Base-by-base conservation (phyloP, 1,140 invertebrate genomes). In the Notospermus geniculatus region DNA sequence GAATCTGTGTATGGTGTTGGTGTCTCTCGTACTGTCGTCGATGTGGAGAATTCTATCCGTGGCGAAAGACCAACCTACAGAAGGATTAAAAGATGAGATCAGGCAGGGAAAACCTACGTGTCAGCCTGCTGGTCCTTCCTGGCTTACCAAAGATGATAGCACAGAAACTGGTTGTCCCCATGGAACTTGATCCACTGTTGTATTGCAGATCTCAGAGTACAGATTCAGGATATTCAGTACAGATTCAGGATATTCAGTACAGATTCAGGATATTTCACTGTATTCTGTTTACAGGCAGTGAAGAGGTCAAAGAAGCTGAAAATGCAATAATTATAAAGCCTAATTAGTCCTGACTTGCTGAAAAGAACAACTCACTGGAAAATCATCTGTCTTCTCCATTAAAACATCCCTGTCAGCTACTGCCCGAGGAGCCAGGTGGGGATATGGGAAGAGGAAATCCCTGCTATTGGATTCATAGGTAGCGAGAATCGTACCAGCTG, bases 401-500 rank as follows among this genome's bases (percentile, higher is more conserved):
- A 80, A 69, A n/a, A 75, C 62, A 58, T 77, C 76, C 56, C 75
- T 65, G 1, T 69, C 69, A 29, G 65, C 53, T 9, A 74, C 70
- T n/a, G 68, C 69, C 19, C 62, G 63, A 41, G 77, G 74, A 36
- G 68, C 65, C 9, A 74, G 66, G 1, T 70, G 62, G 9, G 75
- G 71, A 41, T 71, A 76, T 19, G 78, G 78, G 59, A 72, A 80
- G 1, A 80, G 69, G 67, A 80, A 80, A 53, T 80, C 77, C 43
- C 73, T 62, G 17, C 70, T 72, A 63, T 75, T 77, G 39, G 59
- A 68, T 23, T 73, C 72, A 63, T 68, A 79, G 11, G 73, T 73
- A 19, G 75, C 78, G 11, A 80, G 22, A 15, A 64, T 43, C 9
- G 52, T 52, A 53, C 62, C 66, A 29, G n/a, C 54, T 13, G 25